Evolutionary conservation across 2,113 vertebrate genomes (phyloP).

Genomic region (Pelecanus crispus): DNA sequence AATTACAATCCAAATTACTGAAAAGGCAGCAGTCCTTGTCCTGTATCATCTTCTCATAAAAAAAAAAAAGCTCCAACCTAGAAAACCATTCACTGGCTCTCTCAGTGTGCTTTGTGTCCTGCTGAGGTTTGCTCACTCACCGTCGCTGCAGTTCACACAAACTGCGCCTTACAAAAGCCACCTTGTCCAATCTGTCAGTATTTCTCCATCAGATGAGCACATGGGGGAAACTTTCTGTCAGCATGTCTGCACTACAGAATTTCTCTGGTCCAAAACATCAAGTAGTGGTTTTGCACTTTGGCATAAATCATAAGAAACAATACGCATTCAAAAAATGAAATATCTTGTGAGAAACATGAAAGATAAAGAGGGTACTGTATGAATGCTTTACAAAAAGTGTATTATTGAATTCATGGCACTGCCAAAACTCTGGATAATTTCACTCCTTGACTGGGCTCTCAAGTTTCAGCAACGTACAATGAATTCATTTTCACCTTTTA

Average conservation of each 20-base stretch:
- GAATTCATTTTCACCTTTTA: conserved; percentile 33
- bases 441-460: background rate
- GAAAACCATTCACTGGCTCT: background rate
- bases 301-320: background rate
- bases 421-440: conserved; percentile 19
- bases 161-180: background rate
- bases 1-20: background rate
- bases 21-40: background rate
- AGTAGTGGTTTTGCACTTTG: background rate
- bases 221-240: background rate
- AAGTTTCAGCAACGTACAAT: conserved; percentile 1
- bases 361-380: background rate
- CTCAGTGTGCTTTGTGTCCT: background rate
- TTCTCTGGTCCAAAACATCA: background rate
- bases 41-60: background rate
- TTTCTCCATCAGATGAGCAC: background rate
- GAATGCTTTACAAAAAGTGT: background rate
- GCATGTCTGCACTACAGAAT: background rate
- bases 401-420: background rate
- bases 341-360: background rate
- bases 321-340: background rate
- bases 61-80: background rate
- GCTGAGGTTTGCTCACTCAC: background rate
- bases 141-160: background rate
- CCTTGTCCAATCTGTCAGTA: background rate